Conservation (phyloP, 2,888 invertebrate genomes). For the Chydorus sphaericus region DNA sequence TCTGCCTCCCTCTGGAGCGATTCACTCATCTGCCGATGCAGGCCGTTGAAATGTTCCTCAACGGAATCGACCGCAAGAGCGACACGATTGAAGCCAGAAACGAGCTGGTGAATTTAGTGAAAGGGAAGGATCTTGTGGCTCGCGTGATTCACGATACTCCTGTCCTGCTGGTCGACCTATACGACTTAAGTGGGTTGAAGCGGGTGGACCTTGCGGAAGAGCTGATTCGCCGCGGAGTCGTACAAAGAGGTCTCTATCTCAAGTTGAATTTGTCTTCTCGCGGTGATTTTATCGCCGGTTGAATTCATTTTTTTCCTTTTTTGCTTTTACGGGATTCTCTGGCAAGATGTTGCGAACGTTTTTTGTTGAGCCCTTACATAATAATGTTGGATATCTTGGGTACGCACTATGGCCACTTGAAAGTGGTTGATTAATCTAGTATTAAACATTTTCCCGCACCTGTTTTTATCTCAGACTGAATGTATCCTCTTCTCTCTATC, state of each 20-base stretch:
- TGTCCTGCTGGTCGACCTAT: not conserved
- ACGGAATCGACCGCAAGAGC: not conserved
- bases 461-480: too few relatives aligned
- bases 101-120: not conserved
- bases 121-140: not conserved
- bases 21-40: conserved; percentile 8
- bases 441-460: too few relatives aligned
- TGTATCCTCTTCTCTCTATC: too few relatives aligned
- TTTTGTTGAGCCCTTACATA: too few relatives aligned
- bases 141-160: not conserved
- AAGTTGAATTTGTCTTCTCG: too few relatives aligned
- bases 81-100: not conserved
- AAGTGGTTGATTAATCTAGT: too few relatives aligned
- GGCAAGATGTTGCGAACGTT: too few relatives aligned
- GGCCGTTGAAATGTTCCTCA: not conserved
- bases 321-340: too few relatives aligned
- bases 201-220: not conserved
- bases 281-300: not conserved
- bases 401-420: too few relatives aligned
- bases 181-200: not conserved
- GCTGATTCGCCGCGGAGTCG: not conserved
- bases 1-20: not conserved
- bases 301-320: not conserved
- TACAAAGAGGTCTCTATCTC: not conserved
- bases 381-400: too few relatives aligned